These are phyloP conservation scores for Limenitis camilla DNA, from an alignment of 2,888 invertebrate species.

Conservation along the genomic window DNA sequence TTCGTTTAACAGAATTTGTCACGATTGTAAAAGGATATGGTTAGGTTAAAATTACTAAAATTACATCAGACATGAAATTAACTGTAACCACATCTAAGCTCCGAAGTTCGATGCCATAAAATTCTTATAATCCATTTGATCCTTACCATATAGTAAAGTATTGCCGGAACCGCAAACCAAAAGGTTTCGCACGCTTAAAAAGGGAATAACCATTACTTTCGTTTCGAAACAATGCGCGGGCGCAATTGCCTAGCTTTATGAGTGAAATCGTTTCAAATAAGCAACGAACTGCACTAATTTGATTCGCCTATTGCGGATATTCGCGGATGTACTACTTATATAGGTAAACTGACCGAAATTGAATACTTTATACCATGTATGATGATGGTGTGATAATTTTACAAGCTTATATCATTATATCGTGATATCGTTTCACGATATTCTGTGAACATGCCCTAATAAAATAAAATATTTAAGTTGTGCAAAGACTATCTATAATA, in stretches of 20 bases:
- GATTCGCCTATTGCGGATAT: conserved; percentile 59
- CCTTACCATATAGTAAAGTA: conserved; percentile 16
- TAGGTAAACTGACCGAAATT: conserved; percentile 34
- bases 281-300: conserved; percentile 59
- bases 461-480: no score
- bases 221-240: conserved; percentile 36
- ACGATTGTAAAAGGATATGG: no score
- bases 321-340: conserved; percentile 35
- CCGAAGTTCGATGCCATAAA: neutral
- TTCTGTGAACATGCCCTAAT: no score
- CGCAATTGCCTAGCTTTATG: conserved; percentile 29
- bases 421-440: no score
- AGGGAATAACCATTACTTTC: conserved; percentile 59
- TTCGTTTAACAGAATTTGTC: no score
- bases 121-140: conserved; percentile 8
- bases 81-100: neutral
- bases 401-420: no score
- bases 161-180: conserved; percentile 50
- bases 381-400: neutral
- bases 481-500: no score
- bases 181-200: conserved; percentile 53
- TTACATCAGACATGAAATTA: conserved; percentile 2
- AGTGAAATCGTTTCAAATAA: conserved; percentile 44
- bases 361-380: conserved; percentile 12
- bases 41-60: neutral